phyloP scores from a whole-genome alignment of 1,140 invertebrate genomes.

The Paraescarpia echinospica region DNA sequence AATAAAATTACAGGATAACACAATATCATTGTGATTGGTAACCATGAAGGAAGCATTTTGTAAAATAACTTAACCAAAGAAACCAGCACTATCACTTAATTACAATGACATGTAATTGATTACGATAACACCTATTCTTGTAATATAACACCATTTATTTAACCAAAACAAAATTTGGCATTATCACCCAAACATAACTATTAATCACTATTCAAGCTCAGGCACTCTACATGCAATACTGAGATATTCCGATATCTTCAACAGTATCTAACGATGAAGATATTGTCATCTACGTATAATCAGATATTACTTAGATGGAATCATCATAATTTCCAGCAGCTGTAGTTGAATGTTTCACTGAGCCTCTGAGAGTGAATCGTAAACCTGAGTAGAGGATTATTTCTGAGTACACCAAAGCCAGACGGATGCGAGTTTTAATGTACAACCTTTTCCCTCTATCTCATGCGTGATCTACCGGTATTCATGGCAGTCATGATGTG shows the following conservation, averaged over 20 bases:
- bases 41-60: neutral
- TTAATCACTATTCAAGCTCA: neutral
- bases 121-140: neutral
- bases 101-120: neutral
- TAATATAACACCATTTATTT: neutral
- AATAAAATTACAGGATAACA: no score
- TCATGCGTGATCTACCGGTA: no score
- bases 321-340: neutral
- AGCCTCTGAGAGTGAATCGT: neutral
- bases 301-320: neutral
- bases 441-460: no score
- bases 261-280: neutral
- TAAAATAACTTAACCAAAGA: neutral
- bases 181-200: neutral
- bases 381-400: neutral
- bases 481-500: no score
- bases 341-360: neutral
- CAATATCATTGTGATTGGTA: no score
- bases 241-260: neutral
- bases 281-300: neutral
- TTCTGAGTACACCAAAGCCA: neutral
- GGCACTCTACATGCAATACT: neutral
- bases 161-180: neutral
- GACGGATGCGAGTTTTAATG: no score
- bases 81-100: neutral